phyloP scores from a whole-genome alignment of 2,797 vertebrate genomes.

The Allobates femoralis region DNA sequence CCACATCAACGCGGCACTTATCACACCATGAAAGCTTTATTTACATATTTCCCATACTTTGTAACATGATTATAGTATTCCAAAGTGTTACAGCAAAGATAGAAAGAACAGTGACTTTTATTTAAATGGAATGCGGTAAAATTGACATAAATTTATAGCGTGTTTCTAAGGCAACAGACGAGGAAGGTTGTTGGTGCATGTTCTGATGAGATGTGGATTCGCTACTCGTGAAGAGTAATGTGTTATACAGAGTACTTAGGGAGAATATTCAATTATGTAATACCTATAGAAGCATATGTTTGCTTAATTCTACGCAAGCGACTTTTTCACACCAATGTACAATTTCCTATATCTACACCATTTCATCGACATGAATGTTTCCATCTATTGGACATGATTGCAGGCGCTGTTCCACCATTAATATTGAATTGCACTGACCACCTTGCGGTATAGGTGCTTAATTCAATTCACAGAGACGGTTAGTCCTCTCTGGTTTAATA shows the following conservation, averaged over 20 bases:
- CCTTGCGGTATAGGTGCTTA: not conserved
- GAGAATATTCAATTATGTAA: constrained; percentile 38
- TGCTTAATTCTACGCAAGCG: constrained; percentile 21
- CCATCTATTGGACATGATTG: constrained; percentile 7
- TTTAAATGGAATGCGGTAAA: constrained; percentile 46
- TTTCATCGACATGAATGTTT: too few relatives aligned
- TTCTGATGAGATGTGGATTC: constrained; percentile 8
- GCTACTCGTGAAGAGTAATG: constrained; percentile 13
- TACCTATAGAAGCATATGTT: not conserved
- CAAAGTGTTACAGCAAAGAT: constrained; percentile 39
- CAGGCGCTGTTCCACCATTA: not conserved
- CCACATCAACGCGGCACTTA: constrained; percentile 45
- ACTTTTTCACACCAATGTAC: constrained; percentile 14
- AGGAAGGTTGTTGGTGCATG: constrained; percentile 22
- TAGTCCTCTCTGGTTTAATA: not conserved
- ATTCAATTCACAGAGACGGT: constrained; percentile 2
- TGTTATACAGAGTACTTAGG: constrained; percentile 29
- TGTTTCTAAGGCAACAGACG: constrained; percentile 51
- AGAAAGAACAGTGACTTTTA: constrained; percentile 46
- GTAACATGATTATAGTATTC: constrained; percentile 51
- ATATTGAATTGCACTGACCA: constrained; percentile 1
- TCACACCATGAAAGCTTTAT: constrained; percentile 58
- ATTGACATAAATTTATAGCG: constrained; percentile 40
- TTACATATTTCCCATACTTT: constrained; percentile 54
- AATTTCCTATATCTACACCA: constrained; percentile 1